Evolutionary conservation across 2,797 vertebrate genomes (phyloP).

Genomic region (Podarcis lilfordi): DNA sequence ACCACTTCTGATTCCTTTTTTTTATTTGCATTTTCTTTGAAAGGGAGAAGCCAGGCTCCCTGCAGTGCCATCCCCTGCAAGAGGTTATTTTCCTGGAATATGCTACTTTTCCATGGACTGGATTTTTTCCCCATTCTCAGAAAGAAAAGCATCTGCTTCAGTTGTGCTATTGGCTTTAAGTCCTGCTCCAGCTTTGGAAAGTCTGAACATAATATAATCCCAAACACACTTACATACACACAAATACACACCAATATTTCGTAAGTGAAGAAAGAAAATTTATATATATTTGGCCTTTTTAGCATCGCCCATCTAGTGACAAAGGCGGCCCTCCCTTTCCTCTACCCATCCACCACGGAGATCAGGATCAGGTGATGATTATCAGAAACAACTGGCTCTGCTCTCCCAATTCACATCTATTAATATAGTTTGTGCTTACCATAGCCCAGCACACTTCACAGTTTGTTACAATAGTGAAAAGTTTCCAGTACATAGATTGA

Average conservation of each 20-base stretch:
- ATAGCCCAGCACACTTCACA: background rate
- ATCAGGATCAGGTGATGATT: background rate
- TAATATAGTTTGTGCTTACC: background rate
- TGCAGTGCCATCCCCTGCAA: background rate
- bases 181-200: background rate
- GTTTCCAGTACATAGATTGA: background rate
- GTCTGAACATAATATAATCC: constrained; percentile 6
- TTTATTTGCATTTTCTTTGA: background rate
- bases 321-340: background rate
- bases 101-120: constrained; percentile 1
- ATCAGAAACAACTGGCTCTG: background rate
- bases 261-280: background rate
- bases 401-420: background rate
- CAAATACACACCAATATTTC: background rate
- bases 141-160: constrained; percentile 9
- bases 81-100: constrained; percentile 6
- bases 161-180: background rate
- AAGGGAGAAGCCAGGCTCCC: constrained; percentile 1
- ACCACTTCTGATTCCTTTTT: background rate
- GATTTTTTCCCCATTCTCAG: background rate
- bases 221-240: background rate
- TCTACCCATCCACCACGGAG: background rate
- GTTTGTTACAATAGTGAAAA: background rate
- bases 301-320: background rate
- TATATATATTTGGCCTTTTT: background rate